Percentiles rank a stretch among this genome's conserved stretches.
These are phyloP conservation scores for Caenorhabditis imperialis DNA, from an alignment of 2,888 invertebrate genomes.

Conservation along the genomic window DNA sequence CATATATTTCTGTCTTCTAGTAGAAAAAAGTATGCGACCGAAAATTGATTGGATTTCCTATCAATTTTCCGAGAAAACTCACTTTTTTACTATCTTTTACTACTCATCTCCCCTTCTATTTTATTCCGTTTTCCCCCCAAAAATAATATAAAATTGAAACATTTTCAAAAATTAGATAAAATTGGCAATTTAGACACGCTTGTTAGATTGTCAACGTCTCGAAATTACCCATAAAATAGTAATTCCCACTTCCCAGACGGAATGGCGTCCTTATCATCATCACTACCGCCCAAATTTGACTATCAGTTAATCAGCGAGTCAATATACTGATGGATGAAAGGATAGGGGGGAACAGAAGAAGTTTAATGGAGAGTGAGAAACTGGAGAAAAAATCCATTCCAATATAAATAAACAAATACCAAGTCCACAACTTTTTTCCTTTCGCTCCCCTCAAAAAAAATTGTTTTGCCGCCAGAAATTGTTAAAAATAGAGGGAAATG, in stretches of 20 bases:
- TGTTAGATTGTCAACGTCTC: background rate
- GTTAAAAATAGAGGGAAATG: too few relatives aligned
- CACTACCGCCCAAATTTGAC: too few relatives aligned
- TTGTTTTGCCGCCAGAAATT: too few relatives aligned
- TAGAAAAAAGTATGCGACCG: conserved; percentile 4
- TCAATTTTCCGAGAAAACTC: conserved; percentile 24
- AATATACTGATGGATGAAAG: too few relatives aligned
- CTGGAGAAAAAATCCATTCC: too few relatives aligned
- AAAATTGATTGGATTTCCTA: conserved; percentile 27
- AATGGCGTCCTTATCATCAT: too few relatives aligned
- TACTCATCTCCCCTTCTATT: conserved; percentile 4
- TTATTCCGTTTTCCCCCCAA: background rate
- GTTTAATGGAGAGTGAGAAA: too few relatives aligned
- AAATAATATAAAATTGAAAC: background rate
- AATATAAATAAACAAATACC: too few relatives aligned
- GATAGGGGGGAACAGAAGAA: too few relatives aligned
- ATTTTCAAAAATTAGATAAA: background rate
- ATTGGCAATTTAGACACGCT: background rate
- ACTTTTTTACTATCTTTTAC: background rate
- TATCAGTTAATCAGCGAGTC: too few relatives aligned
- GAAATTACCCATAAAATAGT: background rate
- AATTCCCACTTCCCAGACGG: background rate
- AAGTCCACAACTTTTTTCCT: too few relatives aligned
- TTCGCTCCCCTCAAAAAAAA: too few relatives aligned
- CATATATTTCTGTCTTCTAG: background rate